Percentiles rank a stretch among this genome's conserved stretches.
These are phyloP conservation scores for Mionectes olivaceus DNA, from an alignment of 2,797 vertebrate species.

Conservation along the genomic window DNA sequence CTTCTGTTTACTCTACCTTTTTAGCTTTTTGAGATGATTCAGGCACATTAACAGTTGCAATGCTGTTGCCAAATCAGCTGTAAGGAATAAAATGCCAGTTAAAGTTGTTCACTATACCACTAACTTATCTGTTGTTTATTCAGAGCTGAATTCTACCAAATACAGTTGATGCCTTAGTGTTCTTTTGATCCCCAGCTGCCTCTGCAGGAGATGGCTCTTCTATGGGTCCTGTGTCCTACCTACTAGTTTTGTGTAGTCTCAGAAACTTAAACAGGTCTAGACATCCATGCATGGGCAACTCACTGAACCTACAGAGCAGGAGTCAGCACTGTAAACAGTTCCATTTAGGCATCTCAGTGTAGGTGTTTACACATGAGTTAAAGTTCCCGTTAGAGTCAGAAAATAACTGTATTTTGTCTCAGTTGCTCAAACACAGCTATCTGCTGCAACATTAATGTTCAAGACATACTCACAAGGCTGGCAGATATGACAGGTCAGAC, in stretches of 20 bases:
- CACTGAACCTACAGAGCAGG: neutral
- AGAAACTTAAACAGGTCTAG: neutral
- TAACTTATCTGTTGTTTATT: neutral
- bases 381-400: neutral
- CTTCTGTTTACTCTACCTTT: neutral
- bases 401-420: neutral
- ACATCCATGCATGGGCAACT: neutral
- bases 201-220: neutral
- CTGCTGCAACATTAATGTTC: neutral
- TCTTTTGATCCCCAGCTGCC: neutral
- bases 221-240: neutral
- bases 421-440: constrained; percentile 4
- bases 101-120: neutral
- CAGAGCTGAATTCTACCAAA: neutral
- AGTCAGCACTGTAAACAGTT: neutral
- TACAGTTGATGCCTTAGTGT: neutral
- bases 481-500: neutral
- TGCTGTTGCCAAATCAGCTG: neutral
- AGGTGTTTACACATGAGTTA: neutral
- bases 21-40: neutral
- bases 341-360: neutral
- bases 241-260: neutral
- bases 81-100: neutral
- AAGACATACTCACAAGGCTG: neutral
- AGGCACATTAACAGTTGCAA: neutral